These are phyloP conservation scores for Hofmannophila pseudospretella DNA, from an alignment of 2,888 invertebrate genomes.

Conservation along the genomic window DNA sequence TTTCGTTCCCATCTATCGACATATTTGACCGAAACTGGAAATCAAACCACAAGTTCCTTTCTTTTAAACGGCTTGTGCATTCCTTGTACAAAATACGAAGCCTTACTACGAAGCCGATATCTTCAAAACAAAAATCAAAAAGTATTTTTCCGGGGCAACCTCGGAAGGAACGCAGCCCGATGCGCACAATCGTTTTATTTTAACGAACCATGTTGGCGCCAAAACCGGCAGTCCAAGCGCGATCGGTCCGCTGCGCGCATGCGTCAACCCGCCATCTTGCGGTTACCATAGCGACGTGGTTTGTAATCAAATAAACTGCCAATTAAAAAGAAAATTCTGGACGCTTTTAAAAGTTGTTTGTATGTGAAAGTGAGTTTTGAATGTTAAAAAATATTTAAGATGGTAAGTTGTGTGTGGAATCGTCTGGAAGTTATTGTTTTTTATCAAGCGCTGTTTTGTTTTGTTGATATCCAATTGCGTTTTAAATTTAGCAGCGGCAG, in stretches of 20 bases:
- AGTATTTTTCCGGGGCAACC: conserved; percentile 28
- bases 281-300: conserved; percentile 57
- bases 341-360: background rate
- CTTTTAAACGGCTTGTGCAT: too few relatives aligned
- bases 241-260: conserved; percentile 45
- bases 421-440: too few relatives aligned
- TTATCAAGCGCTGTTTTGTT: background rate
- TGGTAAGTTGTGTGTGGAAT: conserved; percentile 10
- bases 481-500: background rate
- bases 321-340: conserved; percentile 19
- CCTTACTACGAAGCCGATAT: background rate
- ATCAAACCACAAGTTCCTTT: too few relatives aligned
- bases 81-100: background rate
- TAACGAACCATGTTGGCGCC: conserved; percentile 44
- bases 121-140: conserved; percentile 4
- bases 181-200: conserved; percentile 16
- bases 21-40: too few relatives aligned
- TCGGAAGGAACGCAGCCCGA: conserved; percentile 25
- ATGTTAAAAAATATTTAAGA: background rate
- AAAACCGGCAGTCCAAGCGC: conserved; percentile 56
- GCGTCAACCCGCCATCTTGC: conserved; percentile 47
- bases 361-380: conserved; percentile 20
- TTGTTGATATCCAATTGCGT: conserved; percentile 2
- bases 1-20: too few relatives aligned
- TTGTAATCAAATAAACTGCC: conserved; percentile 42